Percentiles rank a stretch among this genome's conserved stretches.
Conservation (phyloP, 2,113 vertebrate genomes). For the Ictalurus punctatus region DNA sequence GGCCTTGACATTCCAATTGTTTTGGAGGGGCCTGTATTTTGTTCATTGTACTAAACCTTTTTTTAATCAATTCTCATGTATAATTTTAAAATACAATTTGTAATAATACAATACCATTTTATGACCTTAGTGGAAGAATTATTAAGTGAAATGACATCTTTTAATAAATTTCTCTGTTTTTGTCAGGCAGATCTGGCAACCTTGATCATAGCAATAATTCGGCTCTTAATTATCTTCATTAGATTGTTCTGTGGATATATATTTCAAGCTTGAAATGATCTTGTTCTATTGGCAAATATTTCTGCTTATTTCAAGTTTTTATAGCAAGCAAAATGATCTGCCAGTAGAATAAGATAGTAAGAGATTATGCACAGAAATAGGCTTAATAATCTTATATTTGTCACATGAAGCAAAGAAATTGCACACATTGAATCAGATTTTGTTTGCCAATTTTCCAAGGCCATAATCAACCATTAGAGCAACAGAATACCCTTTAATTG, state of each 20-base stretch:
- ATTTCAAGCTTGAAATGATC: neutral
- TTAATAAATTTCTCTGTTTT: neutral
- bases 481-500: neutral
- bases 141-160: neutral
- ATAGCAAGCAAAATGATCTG: neutral
- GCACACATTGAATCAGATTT: neutral
- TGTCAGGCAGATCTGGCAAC: neutral
- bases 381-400: neutral
- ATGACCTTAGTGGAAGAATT: neutral
- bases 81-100: neutral
- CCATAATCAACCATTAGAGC: neutral
- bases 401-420: neutral
- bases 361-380: neutral
- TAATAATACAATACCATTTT: neutral
- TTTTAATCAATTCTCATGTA: neutral
- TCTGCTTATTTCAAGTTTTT: neutral
- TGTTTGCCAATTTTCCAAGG: neutral
- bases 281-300: neutral
- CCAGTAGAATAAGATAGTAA: neutral
- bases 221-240: too few species aligned
- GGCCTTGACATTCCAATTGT: too few species aligned
- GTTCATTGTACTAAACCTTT: neutral
- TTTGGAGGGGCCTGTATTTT: neutral
- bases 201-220: neutral
- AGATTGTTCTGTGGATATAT: neutral